Evolutionary conservation across 2,797 vertebrate genomes (phyloP).

Genomic region (Oreortyx pictus): DNA sequence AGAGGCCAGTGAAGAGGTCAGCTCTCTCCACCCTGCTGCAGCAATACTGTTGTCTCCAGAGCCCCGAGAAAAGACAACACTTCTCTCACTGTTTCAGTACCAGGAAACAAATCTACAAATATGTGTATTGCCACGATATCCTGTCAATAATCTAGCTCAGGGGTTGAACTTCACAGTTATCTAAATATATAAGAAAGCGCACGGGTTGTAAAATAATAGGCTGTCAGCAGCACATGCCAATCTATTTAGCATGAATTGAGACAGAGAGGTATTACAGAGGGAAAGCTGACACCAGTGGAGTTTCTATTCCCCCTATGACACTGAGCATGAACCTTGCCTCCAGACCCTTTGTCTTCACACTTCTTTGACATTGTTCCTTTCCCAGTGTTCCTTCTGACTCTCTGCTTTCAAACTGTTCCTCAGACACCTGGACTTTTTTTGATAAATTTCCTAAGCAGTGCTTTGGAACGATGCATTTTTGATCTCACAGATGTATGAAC

Average conservation of each 20-base stretch:
- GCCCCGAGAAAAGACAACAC: background rate
- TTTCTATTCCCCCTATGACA: constrained; percentile 61
- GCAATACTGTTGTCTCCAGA: background rate
- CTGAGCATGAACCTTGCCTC: constrained; percentile 47
- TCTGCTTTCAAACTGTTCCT: constrained; percentile 37
- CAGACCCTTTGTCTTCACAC: constrained; percentile 68
- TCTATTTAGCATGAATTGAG: constrained; percentile 57
- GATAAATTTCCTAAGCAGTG: constrained; percentile 18
- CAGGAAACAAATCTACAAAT: background rate
- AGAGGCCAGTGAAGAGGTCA: background rate
- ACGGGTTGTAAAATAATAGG: constrained; percentile 26
- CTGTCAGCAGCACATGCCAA: constrained; percentile 52
- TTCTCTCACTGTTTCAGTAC: background rate
- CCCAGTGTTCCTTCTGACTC: constrained; percentile 45
- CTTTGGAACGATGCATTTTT: constrained; percentile 33
- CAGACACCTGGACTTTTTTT: constrained; percentile 49
- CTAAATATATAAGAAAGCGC: background rate
- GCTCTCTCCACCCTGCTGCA: rapidly evolving
- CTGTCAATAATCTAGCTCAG: background rate
- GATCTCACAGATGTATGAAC: constrained; percentile 43
- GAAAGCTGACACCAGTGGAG: constrained; percentile 49
- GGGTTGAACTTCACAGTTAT: background rate
- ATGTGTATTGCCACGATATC: background rate
- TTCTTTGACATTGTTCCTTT: constrained; percentile 60
- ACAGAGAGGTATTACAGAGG: constrained; percentile 53